Evolutionary conservation across 2,888 invertebrate species (phyloP).

Genomic region (Pyrrhia umbra): DNA sequence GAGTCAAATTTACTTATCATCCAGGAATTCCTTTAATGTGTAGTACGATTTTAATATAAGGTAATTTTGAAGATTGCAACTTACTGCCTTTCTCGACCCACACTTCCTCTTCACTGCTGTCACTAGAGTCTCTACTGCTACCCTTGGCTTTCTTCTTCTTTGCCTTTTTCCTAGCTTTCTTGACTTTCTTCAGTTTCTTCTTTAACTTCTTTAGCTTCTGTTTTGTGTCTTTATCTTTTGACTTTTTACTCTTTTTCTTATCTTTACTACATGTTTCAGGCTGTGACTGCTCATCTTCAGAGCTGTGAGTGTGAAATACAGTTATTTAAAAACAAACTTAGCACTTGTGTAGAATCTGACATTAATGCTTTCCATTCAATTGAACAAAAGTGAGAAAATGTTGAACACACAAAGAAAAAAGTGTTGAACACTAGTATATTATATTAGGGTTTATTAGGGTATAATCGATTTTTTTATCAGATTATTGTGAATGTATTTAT

Average conservation of each 20-base stretch:
- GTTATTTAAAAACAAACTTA: neutral
- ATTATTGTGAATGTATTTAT: no score
- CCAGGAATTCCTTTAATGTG: no score
- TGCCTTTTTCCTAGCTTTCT: conserved; percentile 88
- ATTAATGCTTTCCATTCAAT: neutral
- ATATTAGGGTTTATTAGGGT: no score
- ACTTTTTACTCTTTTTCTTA: conserved; percentile 85
- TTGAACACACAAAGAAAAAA: no score
- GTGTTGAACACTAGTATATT: no score
- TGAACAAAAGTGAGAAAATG: no score
- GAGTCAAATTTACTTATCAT: no score
- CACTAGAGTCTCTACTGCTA: conserved; percentile 81
- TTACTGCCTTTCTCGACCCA: conserved; percentile 93
- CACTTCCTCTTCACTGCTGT: conserved; percentile 86
- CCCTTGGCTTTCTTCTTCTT: conserved; percentile 83
- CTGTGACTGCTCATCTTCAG: conserved; percentile 84
- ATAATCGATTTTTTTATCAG: no score
- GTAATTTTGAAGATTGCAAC: conserved; percentile 60
- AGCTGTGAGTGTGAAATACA: conserved; percentile 68
- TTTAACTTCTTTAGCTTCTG: conserved; percentile 90
- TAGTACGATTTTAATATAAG: no score
- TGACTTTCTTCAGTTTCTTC: conserved; percentile 88
- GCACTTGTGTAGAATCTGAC: neutral
- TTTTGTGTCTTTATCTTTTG: conserved; percentile 87
- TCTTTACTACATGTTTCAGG: conserved; percentile 81